Base-by-base conservation (phyloP, 2,888 invertebrate genomes). In the Mythimna lalbum region DNA sequence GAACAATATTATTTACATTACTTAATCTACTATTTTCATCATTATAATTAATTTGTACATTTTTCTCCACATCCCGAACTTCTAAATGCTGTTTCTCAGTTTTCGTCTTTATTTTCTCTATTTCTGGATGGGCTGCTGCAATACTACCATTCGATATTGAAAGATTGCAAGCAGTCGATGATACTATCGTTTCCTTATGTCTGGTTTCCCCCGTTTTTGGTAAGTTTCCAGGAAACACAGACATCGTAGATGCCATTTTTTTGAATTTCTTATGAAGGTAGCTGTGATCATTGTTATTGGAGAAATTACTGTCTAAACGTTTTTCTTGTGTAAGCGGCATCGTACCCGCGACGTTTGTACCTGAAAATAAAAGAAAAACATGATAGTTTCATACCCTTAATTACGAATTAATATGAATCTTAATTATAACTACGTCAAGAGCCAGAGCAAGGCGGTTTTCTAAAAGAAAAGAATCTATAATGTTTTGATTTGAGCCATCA, bases 221-320 rank as follows among this genome's bases (percentile, higher is more conserved):
- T 82, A 91, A 84, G 84, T 89, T 93, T 75, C 89, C 83, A 67
- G 95, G 91, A 86, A 93, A 93, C 75, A 91, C 90, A 80, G 95
- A 89, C 86, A 95, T 95, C 79, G 96, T 94, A 89, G 97, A 97
- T 91, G 97, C 98, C 96, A 98, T 97, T 94, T 98, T 98, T 95
- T 99, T 98, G 95, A 99, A 98, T 94, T 98, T 99, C 94, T 99
- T 99, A 94, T 99, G 98, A 92, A 98, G 96, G 96, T 98, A 98
- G 93, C 97, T 98, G 90, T 97, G 97, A 90, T 97, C 97, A 94
- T 96, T 96, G 93, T 96, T 96, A 86, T 96, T 96, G 78, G 95
- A 90, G 88, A 96, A 94, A 84, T 93, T 95, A 81, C 91, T 92
- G 85, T 96, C 95, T 87, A 96, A 92, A 88, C 93, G 95, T 92